phyloP scores from a whole-genome alignment of 1,140 invertebrate species.

The Heliothis subflexa region DNA sequence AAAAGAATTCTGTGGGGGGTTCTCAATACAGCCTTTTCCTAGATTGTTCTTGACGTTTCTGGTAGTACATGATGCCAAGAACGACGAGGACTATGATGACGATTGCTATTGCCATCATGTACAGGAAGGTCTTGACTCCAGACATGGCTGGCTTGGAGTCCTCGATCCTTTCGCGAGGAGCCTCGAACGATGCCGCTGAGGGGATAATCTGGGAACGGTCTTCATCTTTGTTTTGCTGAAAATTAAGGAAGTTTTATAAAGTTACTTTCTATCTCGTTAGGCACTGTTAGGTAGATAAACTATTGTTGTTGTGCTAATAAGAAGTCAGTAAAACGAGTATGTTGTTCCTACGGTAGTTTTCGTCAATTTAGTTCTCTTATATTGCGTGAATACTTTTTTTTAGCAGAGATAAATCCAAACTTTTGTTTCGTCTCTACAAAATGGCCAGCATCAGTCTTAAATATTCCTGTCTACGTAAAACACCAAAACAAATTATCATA shows the following conservation, averaged over 20 bases:
- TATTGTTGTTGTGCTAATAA: too few species aligned
- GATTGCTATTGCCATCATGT: constrained; percentile 93
- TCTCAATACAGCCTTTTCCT: constrained; percentile 95
- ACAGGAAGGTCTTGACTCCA: constrained; percentile 95
- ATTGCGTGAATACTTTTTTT: too few species aligned
- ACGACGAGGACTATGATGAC: constrained; percentile 92
- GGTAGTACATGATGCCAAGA: constrained; percentile 96
- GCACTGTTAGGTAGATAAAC: too few species aligned
- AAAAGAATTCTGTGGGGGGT: neutral
- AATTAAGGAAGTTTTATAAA: constrained; percentile 49
- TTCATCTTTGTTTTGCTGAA: constrained; percentile 89
- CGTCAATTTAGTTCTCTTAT: too few species aligned
- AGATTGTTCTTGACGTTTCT: constrained; percentile 95
- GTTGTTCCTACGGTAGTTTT: too few species aligned
- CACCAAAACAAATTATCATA: too few species aligned
- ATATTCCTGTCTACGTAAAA: too few species aligned
- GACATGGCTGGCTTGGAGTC: constrained; percentile 94
- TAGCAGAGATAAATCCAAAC: too few species aligned
- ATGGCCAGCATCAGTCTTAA: too few species aligned
- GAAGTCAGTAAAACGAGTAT: too few species aligned
- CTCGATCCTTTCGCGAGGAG: constrained; percentile 95
- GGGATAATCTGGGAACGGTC: constrained; percentile 92
- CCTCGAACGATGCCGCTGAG: constrained; percentile 92
- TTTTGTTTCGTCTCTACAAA: too few species aligned
- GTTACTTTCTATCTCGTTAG: neutral